Percentiles rank a stretch among this genome's conserved stretches.
Conservation (phyloP, 2,888 invertebrate species). For the Sinohyriopsis cumingii region DNA sequence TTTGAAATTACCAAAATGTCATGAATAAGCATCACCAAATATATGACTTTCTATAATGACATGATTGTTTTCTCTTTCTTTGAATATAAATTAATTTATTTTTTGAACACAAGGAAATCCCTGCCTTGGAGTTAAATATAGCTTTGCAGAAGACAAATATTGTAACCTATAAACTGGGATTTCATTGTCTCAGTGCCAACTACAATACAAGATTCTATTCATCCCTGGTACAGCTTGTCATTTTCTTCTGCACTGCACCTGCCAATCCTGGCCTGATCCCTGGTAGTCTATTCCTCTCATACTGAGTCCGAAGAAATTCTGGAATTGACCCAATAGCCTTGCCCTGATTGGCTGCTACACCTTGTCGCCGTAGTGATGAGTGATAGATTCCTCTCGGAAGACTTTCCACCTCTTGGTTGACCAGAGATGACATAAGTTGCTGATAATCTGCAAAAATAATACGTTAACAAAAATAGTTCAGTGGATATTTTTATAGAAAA, state of each 20-base stretch:
- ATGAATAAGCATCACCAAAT: no score
- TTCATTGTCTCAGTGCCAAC: no score
- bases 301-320: slow-evolving; percentile 49
- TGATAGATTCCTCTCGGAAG: slow-evolving; percentile 62
- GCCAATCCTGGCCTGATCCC: slow-evolving; percentile 59
- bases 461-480: no score
- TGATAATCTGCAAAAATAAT: slow-evolving; percentile 46
- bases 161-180: no score
- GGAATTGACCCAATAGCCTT: slow-evolving; percentile 57
- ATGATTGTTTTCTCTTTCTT: no score
- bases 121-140: no score
- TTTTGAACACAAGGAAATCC: no score
- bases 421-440: slow-evolving; percentile 49
- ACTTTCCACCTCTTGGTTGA: slow-evolving; percentile 52
- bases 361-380: slow-evolving; percentile 46
- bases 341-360: slow-evolving; percentile 46
- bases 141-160: no score
- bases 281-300: slow-evolving; percentile 60
- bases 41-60: no score
- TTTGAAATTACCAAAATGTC: no score
- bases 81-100: no score
- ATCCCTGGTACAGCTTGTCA: background rate
- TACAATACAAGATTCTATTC: background rate
- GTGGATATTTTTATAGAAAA: no score
- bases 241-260: slow-evolving; percentile 31